These are phyloP conservation scores for Delia radicum DNA, from an alignment of 1,140 invertebrate species.

Conservation along the genomic window DNA sequence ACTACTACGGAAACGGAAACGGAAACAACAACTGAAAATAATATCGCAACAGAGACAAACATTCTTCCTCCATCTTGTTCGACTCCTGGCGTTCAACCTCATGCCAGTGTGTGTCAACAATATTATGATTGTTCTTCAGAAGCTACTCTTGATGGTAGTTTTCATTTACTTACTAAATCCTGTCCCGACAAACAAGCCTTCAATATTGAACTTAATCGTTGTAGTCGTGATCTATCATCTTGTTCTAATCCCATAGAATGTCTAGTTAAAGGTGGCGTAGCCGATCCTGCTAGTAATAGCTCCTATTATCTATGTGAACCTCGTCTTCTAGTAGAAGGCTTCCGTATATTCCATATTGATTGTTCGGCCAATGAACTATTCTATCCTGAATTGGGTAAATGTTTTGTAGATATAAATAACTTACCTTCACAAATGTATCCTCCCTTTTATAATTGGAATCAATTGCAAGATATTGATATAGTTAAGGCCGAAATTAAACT, in stretches of 20 bases:
- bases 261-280: constrained; percentile 31
- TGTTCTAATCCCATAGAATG: constrained; percentile 36
- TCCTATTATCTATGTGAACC: constrained; percentile 43
- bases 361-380: constrained; percentile 39
- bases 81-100: constrained; percentile 31
- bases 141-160: neutral
- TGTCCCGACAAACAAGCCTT: constrained; percentile 36
- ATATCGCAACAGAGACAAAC: neutral
- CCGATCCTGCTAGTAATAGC: constrained; percentile 30
- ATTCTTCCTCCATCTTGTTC: constrained; percentile 23
- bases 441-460: neutral
- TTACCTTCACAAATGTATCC: neutral
- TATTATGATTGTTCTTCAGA: constrained; percentile 40
- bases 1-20: neutral
- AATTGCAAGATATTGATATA: constrained; percentile 36
- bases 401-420: constrained; percentile 20
- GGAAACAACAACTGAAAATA: neutral
- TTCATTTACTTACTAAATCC: neutral
- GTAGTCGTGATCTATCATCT: constrained; percentile 38
- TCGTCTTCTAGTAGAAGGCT: constrained; percentile 25
- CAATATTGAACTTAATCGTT: constrained; percentile 34
- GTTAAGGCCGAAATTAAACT: constrained; percentile 44
- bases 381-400: constrained; percentile 28
- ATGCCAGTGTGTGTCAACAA: constrained; percentile 36
- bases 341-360: constrained; percentile 44